Evolutionary conservation across 2,888 invertebrate genomes (phyloP), one percentile per base, ranked within the genome.

Genomic region (Deroplatys truncata): DNA sequence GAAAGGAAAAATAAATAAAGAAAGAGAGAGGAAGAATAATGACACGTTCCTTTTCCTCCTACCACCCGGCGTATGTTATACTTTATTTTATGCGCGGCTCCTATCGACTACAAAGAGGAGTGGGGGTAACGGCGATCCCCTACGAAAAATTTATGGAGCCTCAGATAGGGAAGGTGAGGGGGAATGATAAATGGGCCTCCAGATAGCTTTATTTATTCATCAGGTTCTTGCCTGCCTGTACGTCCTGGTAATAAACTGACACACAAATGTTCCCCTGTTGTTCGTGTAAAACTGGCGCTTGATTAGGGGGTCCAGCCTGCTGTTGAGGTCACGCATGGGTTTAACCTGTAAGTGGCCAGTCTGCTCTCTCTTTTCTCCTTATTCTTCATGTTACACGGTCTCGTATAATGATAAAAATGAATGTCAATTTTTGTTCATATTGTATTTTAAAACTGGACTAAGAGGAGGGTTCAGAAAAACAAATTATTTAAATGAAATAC

Each of bases 191-290:
- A 95, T 94, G 94, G 93, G 93, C 93, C 94, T 93, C 93, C 93
- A 94, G 95, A 95, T 95, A 94, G 94, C 94, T 94, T 95, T 95
- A 95, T 95, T 95, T 95, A 95, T 95, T 95, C 94, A 94, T 94
- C 93, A 93, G 93, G 93, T 93, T 93, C 93, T 93, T 93, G 93
- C 92, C 93, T 93, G 93, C 92, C 86, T 82, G 82, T 86, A 82
- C 86, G 92, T 92, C 91, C 91, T 92, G 88, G 90, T 90, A 90
- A 90, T 90, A 91, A 91, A 91, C 90, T 90, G 90, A 90, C 91
- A 91, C 91, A 90, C 89, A 90, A 90, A 90, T 90, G 91, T 90
- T 90, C 91, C 85, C 90, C 16, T 72, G 86, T 86, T 31, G 88
- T 89, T 89, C 91, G 90, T 90, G 91, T 91, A 90, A 90, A 90